Conservation (phyloP, 1,140 invertebrate species). For the Chlorops oryzae region DNA sequence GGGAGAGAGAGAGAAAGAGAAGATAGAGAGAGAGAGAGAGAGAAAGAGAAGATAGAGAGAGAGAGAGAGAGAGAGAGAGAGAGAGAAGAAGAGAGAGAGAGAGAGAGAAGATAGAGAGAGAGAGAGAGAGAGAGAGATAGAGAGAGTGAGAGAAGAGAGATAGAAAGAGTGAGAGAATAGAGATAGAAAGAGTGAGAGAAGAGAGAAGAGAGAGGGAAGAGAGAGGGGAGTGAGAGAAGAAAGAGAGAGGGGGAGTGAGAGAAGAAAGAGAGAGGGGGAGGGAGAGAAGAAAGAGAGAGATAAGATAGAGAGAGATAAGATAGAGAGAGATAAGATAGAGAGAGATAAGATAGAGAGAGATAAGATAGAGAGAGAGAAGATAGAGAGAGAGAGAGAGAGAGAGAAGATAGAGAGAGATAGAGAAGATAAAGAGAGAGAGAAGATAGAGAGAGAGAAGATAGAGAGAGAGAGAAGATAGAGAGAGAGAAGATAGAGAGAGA, state of each 20-base stretch:
- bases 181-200: not conserved
- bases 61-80: not conserved
- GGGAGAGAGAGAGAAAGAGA: not conserved
- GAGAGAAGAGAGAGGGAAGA: not conserved
- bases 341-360: too few relatives aligned
- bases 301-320: not conserved
- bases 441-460: too few relatives aligned
- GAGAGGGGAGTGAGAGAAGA: not conserved
- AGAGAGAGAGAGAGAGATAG: not conserved
- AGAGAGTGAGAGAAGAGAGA: not conserved
- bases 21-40: not conserved
- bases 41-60: not conserved
- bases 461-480: too few relatives aligned
- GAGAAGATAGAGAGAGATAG: too few relatives aligned
- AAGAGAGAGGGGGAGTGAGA: not conserved
- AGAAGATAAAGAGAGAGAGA: too few relatives aligned
- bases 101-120: not conserved
- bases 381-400: too few relatives aligned
- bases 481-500: too few relatives aligned
- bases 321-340: not conserved
- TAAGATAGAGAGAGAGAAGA: too few relatives aligned
- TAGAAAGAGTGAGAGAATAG: not conserved
- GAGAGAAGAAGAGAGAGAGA: not conserved
- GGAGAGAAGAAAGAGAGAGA: not conserved
- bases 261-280: not conserved